phyloP scores from a whole-genome alignment of 2,888 invertebrate genomes.

The Xanthia togata region DNA sequence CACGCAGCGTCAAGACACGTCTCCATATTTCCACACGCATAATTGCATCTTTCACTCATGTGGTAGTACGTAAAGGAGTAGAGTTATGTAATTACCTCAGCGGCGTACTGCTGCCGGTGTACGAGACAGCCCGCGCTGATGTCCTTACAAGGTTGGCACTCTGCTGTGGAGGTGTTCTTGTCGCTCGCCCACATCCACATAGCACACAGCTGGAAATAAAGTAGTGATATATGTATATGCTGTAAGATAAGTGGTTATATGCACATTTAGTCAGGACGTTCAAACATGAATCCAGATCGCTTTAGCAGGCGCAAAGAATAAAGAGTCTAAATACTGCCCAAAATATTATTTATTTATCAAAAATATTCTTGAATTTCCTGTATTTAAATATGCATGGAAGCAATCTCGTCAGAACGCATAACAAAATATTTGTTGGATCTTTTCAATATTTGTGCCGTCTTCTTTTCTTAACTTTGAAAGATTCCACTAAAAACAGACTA shows the following conservation, averaged over 20 bases:
- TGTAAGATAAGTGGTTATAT: not conserved
- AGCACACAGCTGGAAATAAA: constrained; percentile 80
- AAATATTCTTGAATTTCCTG: not conserved
- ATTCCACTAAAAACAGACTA: not conserved
- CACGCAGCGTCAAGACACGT: too few species aligned
- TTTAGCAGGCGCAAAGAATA: not conserved
- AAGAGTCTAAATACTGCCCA: not conserved
- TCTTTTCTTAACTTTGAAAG: not conserved
- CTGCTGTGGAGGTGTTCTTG: constrained; percentile 66
- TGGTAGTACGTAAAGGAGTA: not conserved
- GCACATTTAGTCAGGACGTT: not conserved
- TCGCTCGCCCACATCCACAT: constrained; percentile 89
- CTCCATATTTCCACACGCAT: too few species aligned
- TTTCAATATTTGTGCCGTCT: not conserved
- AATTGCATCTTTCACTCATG: not conserved
- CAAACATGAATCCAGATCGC: not conserved
- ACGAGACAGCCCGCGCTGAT: constrained; percentile 81
- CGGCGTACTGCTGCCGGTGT: constrained; percentile 87
- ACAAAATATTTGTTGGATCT: not conserved
- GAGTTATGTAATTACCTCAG: constrained; percentile 76
- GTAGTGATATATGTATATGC: not conserved
- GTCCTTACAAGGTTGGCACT: constrained; percentile 82
- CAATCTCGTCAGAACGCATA: not conserved
- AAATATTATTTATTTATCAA: not conserved
- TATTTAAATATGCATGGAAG: not conserved